phyloP scores from a whole-genome alignment of 2,113 vertebrate species.

The Furnarius figulus region DNA sequence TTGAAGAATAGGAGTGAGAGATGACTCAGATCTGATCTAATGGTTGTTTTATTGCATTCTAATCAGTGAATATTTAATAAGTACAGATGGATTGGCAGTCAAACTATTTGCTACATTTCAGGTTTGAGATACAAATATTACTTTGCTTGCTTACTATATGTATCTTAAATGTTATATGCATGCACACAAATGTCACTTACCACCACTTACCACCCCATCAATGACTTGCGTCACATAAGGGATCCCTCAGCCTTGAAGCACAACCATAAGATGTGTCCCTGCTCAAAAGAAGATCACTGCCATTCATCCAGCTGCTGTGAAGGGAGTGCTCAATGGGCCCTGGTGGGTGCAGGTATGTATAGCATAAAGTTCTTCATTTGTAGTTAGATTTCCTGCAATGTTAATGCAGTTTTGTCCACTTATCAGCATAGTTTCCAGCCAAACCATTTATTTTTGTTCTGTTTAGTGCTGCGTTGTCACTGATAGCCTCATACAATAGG shows the following conservation, averaged over 20 bases:
- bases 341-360: background rate
- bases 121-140: background rate
- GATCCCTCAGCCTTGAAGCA: background rate
- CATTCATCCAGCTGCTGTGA: background rate
- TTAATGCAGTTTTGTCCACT: background rate
- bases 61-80: background rate
- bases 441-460: background rate
- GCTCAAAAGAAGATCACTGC: background rate
- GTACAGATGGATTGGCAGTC: accelerated
- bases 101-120: background rate
- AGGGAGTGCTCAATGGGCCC: background rate
- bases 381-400: background rate
- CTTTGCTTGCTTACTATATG: accelerated
- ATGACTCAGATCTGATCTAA: background rate
- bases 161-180: background rate
- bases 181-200: background rate
- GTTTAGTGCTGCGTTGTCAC: background rate
- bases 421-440: background rate
- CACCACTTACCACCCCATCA: too few species aligned
- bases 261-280: background rate
- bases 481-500: background rate
- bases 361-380: background rate
- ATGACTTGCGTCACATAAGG: background rate
- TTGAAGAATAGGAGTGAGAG: background rate
- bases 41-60: background rate